A percentile compares a stretch with the other conserved stretches of the same genome.
Conservation (phyloP, 2,888 invertebrate species). For the Lampropteryx suffumata region DNA sequence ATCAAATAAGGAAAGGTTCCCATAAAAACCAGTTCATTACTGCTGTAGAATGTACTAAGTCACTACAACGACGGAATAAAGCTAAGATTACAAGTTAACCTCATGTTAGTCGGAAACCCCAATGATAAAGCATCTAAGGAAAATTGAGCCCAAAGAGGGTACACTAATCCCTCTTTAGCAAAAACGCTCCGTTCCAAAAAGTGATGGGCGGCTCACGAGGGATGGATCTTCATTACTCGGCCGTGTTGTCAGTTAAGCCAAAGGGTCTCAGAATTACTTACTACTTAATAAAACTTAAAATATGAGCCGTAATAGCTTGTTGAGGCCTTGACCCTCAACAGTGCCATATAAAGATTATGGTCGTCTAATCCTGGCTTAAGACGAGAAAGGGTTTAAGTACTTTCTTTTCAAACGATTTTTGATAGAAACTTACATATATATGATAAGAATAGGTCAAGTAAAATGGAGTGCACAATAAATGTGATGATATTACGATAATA, state of each 20-base stretch:
- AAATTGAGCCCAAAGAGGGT: constrained; percentile 77
- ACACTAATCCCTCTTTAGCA: constrained; percentile 82
- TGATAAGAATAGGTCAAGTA: too few species aligned
- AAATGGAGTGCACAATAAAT: too few species aligned
- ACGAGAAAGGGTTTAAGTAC: too few species aligned
- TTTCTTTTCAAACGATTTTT: neutral
- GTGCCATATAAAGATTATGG: neutral
- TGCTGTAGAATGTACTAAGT: constrained; percentile 71
- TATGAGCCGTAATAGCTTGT: constrained; percentile 36
- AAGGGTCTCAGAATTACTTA: constrained; percentile 73
- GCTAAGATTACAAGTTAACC: constrained; percentile 83
- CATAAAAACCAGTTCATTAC: constrained; percentile 75
- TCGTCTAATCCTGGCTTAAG: neutral
- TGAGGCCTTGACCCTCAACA: constrained; percentile 8
- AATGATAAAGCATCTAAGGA: constrained; percentile 82
- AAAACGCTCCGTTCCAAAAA: constrained; percentile 82
- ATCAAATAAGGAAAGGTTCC: constrained; percentile 63
- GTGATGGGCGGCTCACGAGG: constrained; percentile 79
- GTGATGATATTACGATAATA: too few species aligned
- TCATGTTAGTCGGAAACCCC: constrained; percentile 80
- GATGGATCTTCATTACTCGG: constrained; percentile 79
- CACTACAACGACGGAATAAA: constrained; percentile 77
- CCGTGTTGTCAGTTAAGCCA: constrained; percentile 79
- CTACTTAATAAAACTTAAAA: constrained; percentile 71
- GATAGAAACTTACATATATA: neutral